Percentiles rank a stretch among this genome's conserved stretches.
These are phyloP conservation scores for Sphaerophoria rueppellii DNA, from an alignment of 2,888 invertebrate genomes.

Conservation along the genomic window DNA sequence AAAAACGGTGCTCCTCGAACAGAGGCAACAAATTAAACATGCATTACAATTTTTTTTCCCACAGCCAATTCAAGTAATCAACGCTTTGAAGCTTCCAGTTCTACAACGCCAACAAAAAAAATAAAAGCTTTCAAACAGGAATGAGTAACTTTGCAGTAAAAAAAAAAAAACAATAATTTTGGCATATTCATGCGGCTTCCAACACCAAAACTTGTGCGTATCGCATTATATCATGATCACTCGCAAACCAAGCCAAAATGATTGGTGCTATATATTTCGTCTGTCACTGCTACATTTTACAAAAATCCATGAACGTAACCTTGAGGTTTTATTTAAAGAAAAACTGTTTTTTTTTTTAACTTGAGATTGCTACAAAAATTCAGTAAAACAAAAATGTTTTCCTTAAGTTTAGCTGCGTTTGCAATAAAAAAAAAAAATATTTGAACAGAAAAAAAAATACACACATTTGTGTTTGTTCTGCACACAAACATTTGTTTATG, in stretches of 20 bases:
- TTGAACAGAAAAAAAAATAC: constrained; percentile 18
- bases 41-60: not conserved
- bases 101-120: not conserved
- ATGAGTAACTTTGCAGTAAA: constrained; percentile 59
- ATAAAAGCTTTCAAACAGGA: constrained; percentile 42
- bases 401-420: constrained; percentile 61
- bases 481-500: constrained; percentile 32
- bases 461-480: constrained; percentile 45
- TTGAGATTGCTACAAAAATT: constrained; percentile 49
- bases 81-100: not conserved
- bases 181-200: not conserved
- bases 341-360: constrained; percentile 29
- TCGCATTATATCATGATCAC: constrained; percentile 43
- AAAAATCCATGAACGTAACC: constrained; percentile 71
- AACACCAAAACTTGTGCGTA: constrained; percentile 58
- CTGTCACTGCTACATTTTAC: constrained; percentile 46
- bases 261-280: constrained; percentile 48
- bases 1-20: no score
- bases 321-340: constrained; percentile 70
- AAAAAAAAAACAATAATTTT: constrained; percentile 25
- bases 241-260: constrained; percentile 44
- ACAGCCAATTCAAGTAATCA: not conserved
- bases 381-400: constrained; percentile 47
- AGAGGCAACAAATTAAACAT: not conserved
- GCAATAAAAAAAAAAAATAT: constrained; percentile 53